phyloP scores from a whole-genome alignment of 2,797 vertebrate species.

The Serranus cabrilla region DNA sequence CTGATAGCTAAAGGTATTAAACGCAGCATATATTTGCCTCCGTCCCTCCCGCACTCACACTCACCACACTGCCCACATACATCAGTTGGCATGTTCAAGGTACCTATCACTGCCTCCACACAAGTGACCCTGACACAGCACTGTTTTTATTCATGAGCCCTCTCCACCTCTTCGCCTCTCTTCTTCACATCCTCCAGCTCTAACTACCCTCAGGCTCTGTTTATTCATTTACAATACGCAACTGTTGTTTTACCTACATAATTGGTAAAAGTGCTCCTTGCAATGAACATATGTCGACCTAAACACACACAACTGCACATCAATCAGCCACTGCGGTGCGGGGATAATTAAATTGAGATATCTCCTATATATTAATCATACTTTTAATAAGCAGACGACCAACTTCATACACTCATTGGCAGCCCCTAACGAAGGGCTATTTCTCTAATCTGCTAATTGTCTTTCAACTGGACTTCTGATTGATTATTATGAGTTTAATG shows the following conservation, averaged over 20 bases:
- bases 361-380: conserved; percentile 40
- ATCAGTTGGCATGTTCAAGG: conserved; percentile 58
- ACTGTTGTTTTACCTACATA: conserved; percentile 40
- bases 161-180: conserved; percentile 40
- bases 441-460: conserved; percentile 40
- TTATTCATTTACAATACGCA: conserved; percentile 50
- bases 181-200: conserved; percentile 46
- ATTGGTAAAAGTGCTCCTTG: conserved; percentile 28
- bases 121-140: conserved; percentile 49
- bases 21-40: conserved; percentile 20
- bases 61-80: conserved; percentile 50
- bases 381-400: conserved; percentile 46
- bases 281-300: conserved; percentile 12
- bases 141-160: conserved; percentile 45
- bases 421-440: background rate
- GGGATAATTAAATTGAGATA: conserved; percentile 33
- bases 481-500: conserved; percentile 27
- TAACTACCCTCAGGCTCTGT: conserved; percentile 42
- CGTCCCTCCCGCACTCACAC: conserved; percentile 29
- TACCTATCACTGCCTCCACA: conserved; percentile 57
- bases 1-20: conserved; percentile 36
- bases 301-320: background rate
- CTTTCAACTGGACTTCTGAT: conserved; percentile 37
- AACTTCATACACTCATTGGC: conserved; percentile 6
- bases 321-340: conserved; percentile 5